Evolutionary conservation across 2,113 vertebrate genomes (phyloP).

Genomic region (Myodes glareolus): DNA sequence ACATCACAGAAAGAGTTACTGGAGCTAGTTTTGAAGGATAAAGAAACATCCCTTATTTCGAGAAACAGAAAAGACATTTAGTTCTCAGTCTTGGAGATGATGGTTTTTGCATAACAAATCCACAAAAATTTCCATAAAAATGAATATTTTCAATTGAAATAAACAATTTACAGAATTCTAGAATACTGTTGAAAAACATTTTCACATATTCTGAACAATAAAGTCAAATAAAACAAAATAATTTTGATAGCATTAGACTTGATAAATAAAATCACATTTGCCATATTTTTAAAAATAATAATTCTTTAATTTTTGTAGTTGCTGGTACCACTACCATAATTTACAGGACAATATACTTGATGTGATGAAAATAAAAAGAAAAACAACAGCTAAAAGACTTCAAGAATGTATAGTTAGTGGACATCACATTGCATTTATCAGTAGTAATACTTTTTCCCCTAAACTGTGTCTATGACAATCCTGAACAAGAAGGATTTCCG

Average conservation of each 20-base stretch:
- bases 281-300: not conserved
- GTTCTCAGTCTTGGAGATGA: not conserved
- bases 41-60: not conserved
- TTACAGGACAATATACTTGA: slow-evolving; percentile 93
- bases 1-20: not conserved
- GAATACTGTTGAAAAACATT: not conserved
- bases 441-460: slow-evolving; percentile 78
- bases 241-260: not conserved
- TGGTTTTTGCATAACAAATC: not conserved
- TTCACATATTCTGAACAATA: not conserved
- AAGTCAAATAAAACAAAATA: not conserved
- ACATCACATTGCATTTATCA: no score
- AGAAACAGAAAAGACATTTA: not conserved
- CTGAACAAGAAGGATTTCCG: slow-evolving; percentile 93
- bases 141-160: not conserved
- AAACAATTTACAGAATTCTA: not conserved
- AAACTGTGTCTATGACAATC: slow-evolving; percentile 95
- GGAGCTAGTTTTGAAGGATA: not conserved
- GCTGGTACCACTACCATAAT: slow-evolving; percentile 95
- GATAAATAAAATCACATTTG: not conserved
- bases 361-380: slow-evolving; percentile 90
- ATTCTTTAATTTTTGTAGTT: slow-evolving; percentile 86
- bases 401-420: not conserved
- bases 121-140: not conserved
- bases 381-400: not conserved